phyloP scores from a whole-genome alignment of 2,113 vertebrate genomes.

The Phaethornis superciliosus region DNA sequence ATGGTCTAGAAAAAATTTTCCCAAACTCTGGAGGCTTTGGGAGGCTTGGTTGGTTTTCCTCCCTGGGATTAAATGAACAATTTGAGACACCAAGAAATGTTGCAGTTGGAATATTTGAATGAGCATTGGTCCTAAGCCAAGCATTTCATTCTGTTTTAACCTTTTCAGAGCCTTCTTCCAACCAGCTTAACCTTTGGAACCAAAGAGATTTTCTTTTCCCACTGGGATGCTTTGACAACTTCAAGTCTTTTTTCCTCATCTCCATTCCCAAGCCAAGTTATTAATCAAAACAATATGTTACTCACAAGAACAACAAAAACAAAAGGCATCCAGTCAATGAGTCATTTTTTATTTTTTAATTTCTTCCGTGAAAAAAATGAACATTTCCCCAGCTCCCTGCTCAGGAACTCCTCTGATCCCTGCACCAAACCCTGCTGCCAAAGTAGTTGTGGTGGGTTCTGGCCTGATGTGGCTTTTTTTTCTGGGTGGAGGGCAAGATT shows the following conservation, averaged over 20 bases:
- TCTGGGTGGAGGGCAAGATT: neutral
- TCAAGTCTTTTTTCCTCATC: neutral
- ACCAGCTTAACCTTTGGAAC: neutral
- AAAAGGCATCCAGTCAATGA: neutral
- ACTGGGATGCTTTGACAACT: neutral
- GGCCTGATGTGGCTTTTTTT: neutral
- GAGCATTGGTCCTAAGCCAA: neutral
- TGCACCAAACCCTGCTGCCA: neutral
- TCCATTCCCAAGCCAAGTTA: constrained; percentile 4
- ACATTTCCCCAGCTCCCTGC: neutral
- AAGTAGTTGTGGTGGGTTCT: neutral
- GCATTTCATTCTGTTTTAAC: neutral
- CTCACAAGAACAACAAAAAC: neutral
- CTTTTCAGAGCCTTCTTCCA: neutral
- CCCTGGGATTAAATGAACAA: neutral
- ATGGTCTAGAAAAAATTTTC: neutral
- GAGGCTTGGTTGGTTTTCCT: neutral
- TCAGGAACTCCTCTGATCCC: neutral
- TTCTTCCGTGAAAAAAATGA: neutral
- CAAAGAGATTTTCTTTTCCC: neutral
- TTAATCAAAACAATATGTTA: constrained; percentile 1
- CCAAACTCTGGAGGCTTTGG: neutral
- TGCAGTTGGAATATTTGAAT: neutral
- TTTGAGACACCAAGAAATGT: neutral
- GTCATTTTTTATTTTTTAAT: no score